Percentiles rank a stretch among this genome's conserved stretches.
phyloP scores from a whole-genome alignment of 1,140 invertebrate species.

The Agraylea sexmaculata region DNA sequence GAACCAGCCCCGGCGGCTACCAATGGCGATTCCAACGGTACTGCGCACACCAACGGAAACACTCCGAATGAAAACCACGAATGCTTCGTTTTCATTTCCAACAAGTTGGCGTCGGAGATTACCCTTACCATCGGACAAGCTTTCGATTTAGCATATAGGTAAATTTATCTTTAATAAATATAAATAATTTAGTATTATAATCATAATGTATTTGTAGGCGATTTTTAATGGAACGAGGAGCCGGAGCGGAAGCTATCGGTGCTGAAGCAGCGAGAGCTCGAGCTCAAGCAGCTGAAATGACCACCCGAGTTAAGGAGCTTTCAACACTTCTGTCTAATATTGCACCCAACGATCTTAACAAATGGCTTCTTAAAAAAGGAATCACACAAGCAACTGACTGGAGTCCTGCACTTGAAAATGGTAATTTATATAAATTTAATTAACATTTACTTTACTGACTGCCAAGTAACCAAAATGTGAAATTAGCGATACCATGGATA shows the following conservation, averaged over 20 bases:
- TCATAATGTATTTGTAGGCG: slow-evolving; percentile 11
- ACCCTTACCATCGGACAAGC: slow-evolving; percentile 95
- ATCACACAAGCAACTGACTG: slow-evolving; percentile 17
- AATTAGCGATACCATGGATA: too few species aligned
- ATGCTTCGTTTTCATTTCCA: slow-evolving; percentile 94
- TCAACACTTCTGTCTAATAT: slow-evolving; percentile 11
- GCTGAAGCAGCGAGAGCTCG: slow-evolving; percentile 10
- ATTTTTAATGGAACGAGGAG: slow-evolving; percentile 18
- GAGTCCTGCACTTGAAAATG: slow-evolving; percentile 9
- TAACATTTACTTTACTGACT: too few species aligned
- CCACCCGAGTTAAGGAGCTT: slow-evolving; percentile 12
- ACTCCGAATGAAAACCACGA: slow-evolving; percentile 63
- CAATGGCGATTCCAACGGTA: slow-evolving; percentile 15
- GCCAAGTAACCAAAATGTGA: too few species aligned
- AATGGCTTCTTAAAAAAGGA: slow-evolving; percentile 12
- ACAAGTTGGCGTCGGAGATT: slow-evolving; percentile 92
- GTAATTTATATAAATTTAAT: not conserved
- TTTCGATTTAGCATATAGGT: slow-evolving; percentile 92
- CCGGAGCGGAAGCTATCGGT: slow-evolving; percentile 13
- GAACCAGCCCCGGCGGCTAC: slow-evolving; percentile 40
- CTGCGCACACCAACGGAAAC: slow-evolving; percentile 8
- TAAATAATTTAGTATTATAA: slow-evolving; percentile 21
- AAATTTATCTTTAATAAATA: slow-evolving; percentile 23
- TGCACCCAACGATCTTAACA: slow-evolving; percentile 7
- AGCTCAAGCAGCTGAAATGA: slow-evolving; percentile 16